Conservation (phyloP, 2,888 invertebrate genomes). For the Dryocosmus kuriphilus region DNA sequence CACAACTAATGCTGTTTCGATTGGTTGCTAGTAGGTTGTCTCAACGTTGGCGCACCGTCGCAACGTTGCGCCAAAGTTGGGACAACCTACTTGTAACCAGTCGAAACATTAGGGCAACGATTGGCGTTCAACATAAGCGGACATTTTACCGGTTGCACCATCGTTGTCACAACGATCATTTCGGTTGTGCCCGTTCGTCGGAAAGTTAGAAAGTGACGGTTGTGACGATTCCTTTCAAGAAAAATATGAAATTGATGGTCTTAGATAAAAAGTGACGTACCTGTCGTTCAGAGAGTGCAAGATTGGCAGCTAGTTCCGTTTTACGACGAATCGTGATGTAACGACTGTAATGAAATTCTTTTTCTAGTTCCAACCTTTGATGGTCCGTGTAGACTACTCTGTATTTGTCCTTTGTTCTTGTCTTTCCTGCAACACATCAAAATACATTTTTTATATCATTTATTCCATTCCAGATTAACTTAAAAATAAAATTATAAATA, state of each 20-base stretch:
- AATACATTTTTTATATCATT: slow-evolving; percentile 5
- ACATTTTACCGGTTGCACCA: too few species aligned
- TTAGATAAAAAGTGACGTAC: slow-evolving; percentile 74
- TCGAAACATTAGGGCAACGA: too few species aligned
- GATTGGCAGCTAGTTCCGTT: slow-evolving; percentile 91
- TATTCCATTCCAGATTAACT: neutral
- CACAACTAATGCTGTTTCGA: too few species aligned
- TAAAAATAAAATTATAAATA: neutral
- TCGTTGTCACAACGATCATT: too few species aligned
- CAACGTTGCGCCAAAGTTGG: too few species aligned
- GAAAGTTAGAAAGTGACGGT: too few species aligned
- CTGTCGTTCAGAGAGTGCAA: slow-evolving; percentile 95
- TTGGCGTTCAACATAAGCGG: too few species aligned
- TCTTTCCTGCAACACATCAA: slow-evolving; percentile 88
- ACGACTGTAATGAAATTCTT: slow-evolving; percentile 95
- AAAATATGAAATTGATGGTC: slow-evolving; percentile 14
- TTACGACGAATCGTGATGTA: slow-evolving; percentile 98
- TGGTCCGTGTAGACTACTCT: slow-evolving; percentile 98
- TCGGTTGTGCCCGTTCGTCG: too few species aligned
- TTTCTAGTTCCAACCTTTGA: slow-evolving; percentile 96
- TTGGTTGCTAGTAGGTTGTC: too few species aligned
- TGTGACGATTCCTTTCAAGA: slow-evolving; percentile 5
- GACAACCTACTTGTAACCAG: too few species aligned
- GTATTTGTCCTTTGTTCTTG: slow-evolving; percentile 99
- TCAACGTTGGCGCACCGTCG: too few species aligned